Evolutionary conservation across 2,797 vertebrate genomes (phyloP), one percentile per base, ranked within the genome.

Genomic region (Brachymystax lenok): DNA sequence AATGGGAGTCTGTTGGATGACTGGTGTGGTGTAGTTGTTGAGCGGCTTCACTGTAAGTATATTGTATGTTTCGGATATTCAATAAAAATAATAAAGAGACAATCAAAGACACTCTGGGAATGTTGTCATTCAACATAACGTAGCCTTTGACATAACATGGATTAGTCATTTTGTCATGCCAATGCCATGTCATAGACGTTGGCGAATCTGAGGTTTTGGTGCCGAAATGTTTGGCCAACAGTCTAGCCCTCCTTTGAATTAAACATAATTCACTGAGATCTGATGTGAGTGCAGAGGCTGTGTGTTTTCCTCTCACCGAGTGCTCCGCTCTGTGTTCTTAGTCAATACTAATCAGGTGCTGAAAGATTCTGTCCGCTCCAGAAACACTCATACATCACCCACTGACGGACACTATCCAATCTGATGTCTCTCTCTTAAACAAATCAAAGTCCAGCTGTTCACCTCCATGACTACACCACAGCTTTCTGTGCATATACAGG

Each of bases 281-380:
- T 67, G 66, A 27, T 13, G 28, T 6, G 28, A 13, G 10, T 66
- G 5, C 5, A 64, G 10, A 66, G 63, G 13, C 66, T 30, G 12
- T 19, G 64, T 27, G 66, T 28, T 30, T 63, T 33, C 21, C 7
- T 71, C 6, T 46, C 40, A 46, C 40, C 1, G 51, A 64, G 69
- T 46, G 28, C 46, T 40, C 30, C 14, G n/a, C 46, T 54, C 30
- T 27, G 14, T 33, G 35, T n/a, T 50, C 79, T 33, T 46, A 74
- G 78, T 86, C 82, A 21, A 64, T 64, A 79, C 76, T 82, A 83
- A 88, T 84, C 82, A 80, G 87, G 71, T 82, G 78, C 75, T 64
- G 80, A 85, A 78, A 83, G 73, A 71, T 68, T 75, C 77, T 70
- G 77, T 82, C 80, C 2, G 19, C 54, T 70, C 71, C 40, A 46